Percentiles rank a stretch among this genome's conserved stretches.
These are phyloP conservation scores for Macquaria australasica DNA, from an alignment of 2,113 vertebrate species.

Conservation along the genomic window DNA sequence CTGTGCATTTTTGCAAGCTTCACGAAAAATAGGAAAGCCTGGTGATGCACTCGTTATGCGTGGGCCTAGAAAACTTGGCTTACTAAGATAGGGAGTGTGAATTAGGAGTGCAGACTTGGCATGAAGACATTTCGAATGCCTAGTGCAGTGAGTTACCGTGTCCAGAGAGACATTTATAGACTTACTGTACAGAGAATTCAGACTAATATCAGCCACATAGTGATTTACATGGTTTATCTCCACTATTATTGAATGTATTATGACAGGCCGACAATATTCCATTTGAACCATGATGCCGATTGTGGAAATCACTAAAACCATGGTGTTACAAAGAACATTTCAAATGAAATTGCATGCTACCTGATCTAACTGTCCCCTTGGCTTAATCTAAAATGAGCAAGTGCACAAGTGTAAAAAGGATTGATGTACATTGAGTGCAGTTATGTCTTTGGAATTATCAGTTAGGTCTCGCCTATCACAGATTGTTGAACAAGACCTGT, in stretches of 20 bases:
- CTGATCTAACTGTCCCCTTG: background rate
- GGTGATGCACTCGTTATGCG: slow-evolving; percentile 35
- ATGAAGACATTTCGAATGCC: slow-evolving; percentile 16
- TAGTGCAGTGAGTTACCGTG: slow-evolving; percentile 24
- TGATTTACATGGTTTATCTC: slow-evolving; percentile 13
- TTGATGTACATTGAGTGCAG: background rate
- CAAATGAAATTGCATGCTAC: background rate
- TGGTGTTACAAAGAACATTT: background rate
- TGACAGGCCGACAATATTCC: background rate
- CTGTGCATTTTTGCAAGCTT: slow-evolving; percentile 43
- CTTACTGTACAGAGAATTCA: background rate
- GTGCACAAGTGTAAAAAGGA: background rate
- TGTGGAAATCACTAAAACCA: background rate
- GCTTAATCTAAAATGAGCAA: background rate
- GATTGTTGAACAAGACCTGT: background rate
- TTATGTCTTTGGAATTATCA: slow-evolving; percentile 3
- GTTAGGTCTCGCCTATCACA: background rate
- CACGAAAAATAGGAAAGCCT: slow-evolving; percentile 32
- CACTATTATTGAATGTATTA: background rate
- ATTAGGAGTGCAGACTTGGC: slow-evolving; percentile 43
- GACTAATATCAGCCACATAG: background rate
- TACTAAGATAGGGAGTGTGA: slow-evolving; percentile 27
- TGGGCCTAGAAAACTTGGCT: slow-evolving; percentile 49
- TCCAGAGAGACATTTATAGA: slow-evolving; percentile 5
- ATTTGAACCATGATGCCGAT: background rate